Percentiles rank a stretch among this genome's conserved stretches.
Conservation (phyloP, 2,797 vertebrate genomes). For the Brachyalestes nurse region DNA sequence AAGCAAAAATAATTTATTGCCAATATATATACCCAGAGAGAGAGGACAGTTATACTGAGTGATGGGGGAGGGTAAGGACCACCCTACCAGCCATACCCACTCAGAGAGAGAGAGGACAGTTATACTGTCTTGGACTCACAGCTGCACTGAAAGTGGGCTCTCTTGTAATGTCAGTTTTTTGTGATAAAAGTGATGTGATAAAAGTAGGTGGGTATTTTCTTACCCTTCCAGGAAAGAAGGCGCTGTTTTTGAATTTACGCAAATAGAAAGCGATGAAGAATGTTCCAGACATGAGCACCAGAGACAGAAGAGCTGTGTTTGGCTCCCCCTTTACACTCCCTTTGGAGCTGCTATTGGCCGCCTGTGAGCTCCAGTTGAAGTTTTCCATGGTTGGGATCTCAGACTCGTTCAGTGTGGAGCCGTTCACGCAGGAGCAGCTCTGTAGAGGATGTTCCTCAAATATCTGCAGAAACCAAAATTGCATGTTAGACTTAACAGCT, state of each 20-base stretch:
- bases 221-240: conserved; percentile 94
- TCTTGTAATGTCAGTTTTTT: not conserved
- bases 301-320: conserved; percentile 93
- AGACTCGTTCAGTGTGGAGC: conserved; percentile 10
- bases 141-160: too few relatives aligned
- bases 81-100: too few relatives aligned
- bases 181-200: not conserved
- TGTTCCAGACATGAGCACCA: conserved; percentile 94
- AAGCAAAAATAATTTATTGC: too few relatives aligned
- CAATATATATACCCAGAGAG: too few relatives aligned
- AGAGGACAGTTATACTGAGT: too few relatives aligned
- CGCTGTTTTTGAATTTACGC: conserved; percentile 98
- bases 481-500: not conserved
- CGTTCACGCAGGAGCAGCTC: conserved; percentile 74
- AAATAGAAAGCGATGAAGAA: conserved; percentile 98
- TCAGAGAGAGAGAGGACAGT: too few relatives aligned
- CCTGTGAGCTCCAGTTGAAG: not conserved
- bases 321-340: conserved; percentile 63
- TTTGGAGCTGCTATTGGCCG: too few relatives aligned
- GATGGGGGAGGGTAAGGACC: too few relatives aligned
- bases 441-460: conserved; percentile 85
- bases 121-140: too few relatives aligned
- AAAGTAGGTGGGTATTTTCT: conserved; percentile 35
- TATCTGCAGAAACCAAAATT: conserved; percentile 35
- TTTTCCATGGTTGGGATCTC: too few relatives aligned